These are phyloP conservation scores for Auanema sp. DNA, from an alignment of 2,888 invertebrate genomes.

Conservation along the genomic window DNA sequence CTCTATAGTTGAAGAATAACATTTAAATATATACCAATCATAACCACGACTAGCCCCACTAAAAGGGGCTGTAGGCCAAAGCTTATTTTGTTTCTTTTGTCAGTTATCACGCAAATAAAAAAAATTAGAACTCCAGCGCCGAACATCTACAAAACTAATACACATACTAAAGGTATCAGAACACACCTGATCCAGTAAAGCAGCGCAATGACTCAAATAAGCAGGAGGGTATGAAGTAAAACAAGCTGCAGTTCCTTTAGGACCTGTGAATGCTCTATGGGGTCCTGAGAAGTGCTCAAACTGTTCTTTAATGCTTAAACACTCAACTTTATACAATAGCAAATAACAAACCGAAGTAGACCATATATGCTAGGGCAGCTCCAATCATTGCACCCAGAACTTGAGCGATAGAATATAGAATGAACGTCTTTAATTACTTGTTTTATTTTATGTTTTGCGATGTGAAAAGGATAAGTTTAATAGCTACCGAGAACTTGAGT, in stretches of 20 bases:
- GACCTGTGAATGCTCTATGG: constrained; percentile 29
- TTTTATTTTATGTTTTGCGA: background rate
- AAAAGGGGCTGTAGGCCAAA: constrained; percentile 51
- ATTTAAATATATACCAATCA: constrained; percentile 42
- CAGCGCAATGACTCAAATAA: constrained; percentile 49
- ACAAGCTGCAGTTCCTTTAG: constrained; percentile 48
- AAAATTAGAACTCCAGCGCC: constrained; percentile 56
- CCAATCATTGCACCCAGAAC: constrained; percentile 50
- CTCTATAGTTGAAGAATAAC: background rate
- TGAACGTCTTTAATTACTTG: constrained; percentile 34
- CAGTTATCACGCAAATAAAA: constrained; percentile 54
- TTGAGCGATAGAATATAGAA: constrained; percentile 51
- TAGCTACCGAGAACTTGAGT: constrained; percentile 18
- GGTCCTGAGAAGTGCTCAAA: constrained; percentile 40
- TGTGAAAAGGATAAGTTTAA: background rate
- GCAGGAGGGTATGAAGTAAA: constrained; percentile 56
- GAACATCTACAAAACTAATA: constrained; percentile 37
- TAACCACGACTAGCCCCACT: constrained; percentile 56
- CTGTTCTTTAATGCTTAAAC: constrained; percentile 37
- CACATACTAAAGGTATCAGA: background rate
- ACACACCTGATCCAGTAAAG: constrained; percentile 53
- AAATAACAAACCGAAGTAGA: constrained; percentile 38
- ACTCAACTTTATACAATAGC: background rate
- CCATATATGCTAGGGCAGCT: constrained; percentile 41
- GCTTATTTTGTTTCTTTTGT: constrained; percentile 54